A percentile compares a stretch with the other conserved stretches of the same genome.
Conservation (phyloP, 2,888 invertebrate species). For the Ptychoptera albimana region DNA sequence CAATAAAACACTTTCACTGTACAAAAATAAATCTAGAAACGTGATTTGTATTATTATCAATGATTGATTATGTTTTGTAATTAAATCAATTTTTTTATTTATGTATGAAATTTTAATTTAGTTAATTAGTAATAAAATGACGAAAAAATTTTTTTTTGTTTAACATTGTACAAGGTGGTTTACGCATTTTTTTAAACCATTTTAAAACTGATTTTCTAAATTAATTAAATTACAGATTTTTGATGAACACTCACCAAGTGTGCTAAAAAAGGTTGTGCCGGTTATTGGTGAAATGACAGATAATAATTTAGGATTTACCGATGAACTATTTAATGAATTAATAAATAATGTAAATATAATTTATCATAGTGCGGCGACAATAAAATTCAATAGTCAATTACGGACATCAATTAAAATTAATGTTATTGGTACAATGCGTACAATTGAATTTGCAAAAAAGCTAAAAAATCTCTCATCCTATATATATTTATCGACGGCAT, state of each 20-base stretch:
- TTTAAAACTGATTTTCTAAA: no score
- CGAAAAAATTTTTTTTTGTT: no score
- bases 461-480: constrained; percentile 26
- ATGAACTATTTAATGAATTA: constrained; percentile 22
- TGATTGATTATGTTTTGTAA: no score
- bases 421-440: constrained; percentile 29
- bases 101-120: no score
- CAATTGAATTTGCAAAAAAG: constrained; percentile 28
- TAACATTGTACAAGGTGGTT: no score
- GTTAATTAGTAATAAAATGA: no score
- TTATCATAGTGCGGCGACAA: constrained; percentile 30
- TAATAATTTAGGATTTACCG: constrained; percentile 24
- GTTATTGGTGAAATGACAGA: constrained; percentile 29
- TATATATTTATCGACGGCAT: constrained; percentile 30
- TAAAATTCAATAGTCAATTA: constrained; percentile 27
- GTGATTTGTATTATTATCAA: no score
- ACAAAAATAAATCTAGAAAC: no score
- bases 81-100: no score
- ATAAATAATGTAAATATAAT: constrained; percentile 27
- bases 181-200: no score
- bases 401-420: constrained; percentile 28
- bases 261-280: constrained; percentile 27
- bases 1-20: no score
- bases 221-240: constrained; percentile 28
- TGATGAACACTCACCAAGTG: constrained; percentile 22